Base-by-base conservation (phyloP, 2,113 vertebrate genomes). In the Balaeniceps rex region DNA sequence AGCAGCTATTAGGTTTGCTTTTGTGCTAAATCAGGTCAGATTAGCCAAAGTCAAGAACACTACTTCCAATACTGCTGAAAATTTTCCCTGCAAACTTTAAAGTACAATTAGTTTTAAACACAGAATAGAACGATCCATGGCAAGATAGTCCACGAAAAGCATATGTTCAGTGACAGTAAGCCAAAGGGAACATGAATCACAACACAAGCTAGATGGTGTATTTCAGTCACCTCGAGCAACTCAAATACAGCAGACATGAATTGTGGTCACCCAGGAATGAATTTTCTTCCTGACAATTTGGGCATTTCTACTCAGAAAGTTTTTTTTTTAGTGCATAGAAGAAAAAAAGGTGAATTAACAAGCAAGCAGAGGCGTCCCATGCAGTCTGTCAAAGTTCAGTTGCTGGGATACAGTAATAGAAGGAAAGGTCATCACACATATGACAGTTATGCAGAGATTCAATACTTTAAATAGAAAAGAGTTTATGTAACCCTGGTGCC, bases 381-480 rank as follows among this genome's bases (percentile, higher is more conserved):
- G 29, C 33, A 80, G 26, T 17, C 33, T 79, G 63, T 63, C 60
- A 55, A 54, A 78, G 71, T 77, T 65, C 74, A 87, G 82, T 42
- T 91, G 82, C 65, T 88, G 82, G 34, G 49, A 80, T 7, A 65
- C 22, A 86, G 69, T 64, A 95, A 49, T 3, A 61, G 46, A 80
- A 81, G 70, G 65, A 91, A 87, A 96, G 81, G 63, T 80, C 77
- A 94, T 21, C 75, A 52, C 78, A 83, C 21, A 21, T 79, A 87
- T 24, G 72, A 92, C 36, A 93, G 61, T 33, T 72, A 87, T 33
- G 54, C 83, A 61, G 61, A 80, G 65, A 81, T 77, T 85, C 87
- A 85, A 70, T 66, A 89, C 84, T 95, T 89, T 51, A 95, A 94
- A 87, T 47, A 95, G 91, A 72, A 92, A 79, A 85, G 57, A 69